Percentiles rank a stretch among this genome's conserved stretches.
These are phyloP conservation scores for Sapayoa aenigma DNA, from an alignment of 2,113 vertebrate genomes.

Conservation along the genomic window DNA sequence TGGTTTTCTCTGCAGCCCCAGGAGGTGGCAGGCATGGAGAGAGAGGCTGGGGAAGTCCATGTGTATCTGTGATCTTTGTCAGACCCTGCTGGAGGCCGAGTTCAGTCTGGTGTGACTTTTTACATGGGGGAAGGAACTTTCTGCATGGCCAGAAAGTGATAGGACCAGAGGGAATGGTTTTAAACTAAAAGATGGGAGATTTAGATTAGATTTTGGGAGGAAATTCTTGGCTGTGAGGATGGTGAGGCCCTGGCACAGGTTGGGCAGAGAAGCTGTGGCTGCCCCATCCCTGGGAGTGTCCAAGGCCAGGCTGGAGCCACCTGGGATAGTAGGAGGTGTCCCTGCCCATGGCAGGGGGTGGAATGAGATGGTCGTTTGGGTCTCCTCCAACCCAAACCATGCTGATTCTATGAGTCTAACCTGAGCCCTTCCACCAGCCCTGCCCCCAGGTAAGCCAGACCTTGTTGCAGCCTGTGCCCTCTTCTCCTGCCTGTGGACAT, in stretches of 20 bases:
- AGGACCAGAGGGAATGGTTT: neutral
- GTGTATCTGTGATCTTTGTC: neutral
- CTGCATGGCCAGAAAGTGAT: too few species aligned
- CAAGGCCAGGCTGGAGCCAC: neutral
- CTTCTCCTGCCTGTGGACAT: neutral
- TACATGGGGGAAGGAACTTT: too few species aligned
- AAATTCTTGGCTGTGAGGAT: neutral
- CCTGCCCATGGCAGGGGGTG: fast-evolving
- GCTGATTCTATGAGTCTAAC: neutral
- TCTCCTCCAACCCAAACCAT: neutral
- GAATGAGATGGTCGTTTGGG: neutral
- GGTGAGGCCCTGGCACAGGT: neutral
- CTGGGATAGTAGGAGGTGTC: neutral
- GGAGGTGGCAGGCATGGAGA: neutral
- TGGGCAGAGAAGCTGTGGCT: neutral
- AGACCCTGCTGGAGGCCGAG: neutral
- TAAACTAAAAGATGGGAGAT: neutral
- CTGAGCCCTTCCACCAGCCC: neutral
- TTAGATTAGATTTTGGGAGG: too few species aligned
- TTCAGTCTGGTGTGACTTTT: neutral
- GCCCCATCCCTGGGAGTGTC: neutral
- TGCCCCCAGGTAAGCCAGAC: neutral
- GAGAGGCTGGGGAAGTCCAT: neutral
- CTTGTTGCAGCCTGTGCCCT: neutral
- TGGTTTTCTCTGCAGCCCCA: neutral